These are phyloP conservation scores for Incurvaria masculella DNA, from an alignment of 2,888 invertebrate genomes.

Conservation along the genomic window DNA sequence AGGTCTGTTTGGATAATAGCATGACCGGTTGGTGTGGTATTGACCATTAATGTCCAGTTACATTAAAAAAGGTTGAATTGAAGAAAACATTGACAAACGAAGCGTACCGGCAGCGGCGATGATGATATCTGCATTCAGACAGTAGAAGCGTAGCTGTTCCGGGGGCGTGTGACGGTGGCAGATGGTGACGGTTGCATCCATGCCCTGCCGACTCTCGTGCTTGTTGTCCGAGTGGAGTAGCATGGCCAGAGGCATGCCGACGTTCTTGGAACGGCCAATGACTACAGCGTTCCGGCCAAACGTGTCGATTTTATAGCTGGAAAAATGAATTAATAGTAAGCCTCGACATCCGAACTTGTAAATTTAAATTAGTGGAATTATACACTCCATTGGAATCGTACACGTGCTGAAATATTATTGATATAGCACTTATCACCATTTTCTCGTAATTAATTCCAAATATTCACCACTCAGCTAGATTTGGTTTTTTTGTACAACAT, in stretches of 20 bases:
- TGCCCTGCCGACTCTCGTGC: slow-evolving; percentile 63
- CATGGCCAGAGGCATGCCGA: slow-evolving; percentile 87
- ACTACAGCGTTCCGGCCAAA: slow-evolving; percentile 86
- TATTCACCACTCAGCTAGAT: no score
- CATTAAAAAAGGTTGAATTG: no score
- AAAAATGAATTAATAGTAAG: no score
- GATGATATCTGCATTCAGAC: slow-evolving; percentile 73
- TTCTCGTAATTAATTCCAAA: no score
- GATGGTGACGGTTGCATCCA: slow-evolving; percentile 87
- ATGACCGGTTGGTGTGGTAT: neutral
- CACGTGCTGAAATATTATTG: no score
- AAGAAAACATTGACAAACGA: no score
- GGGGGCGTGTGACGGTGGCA: slow-evolving; percentile 86
- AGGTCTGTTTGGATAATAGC: neutral
- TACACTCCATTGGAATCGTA: no score
- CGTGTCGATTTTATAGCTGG: slow-evolving; percentile 62
- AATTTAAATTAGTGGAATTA: no score
- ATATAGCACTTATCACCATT: no score
- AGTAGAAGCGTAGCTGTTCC: slow-evolving; percentile 66
- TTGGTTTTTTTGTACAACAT: no score
- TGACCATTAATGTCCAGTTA: no score
- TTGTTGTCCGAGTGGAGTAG: slow-evolving; percentile 73
- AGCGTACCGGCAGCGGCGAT: slow-evolving; percentile 68
- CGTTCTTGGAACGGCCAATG: slow-evolving; percentile 88
- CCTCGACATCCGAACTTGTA: no score